Evolutionary conservation across 2,797 vertebrate species (phyloP).

Genomic region (Clangula hyemalis): DNA sequence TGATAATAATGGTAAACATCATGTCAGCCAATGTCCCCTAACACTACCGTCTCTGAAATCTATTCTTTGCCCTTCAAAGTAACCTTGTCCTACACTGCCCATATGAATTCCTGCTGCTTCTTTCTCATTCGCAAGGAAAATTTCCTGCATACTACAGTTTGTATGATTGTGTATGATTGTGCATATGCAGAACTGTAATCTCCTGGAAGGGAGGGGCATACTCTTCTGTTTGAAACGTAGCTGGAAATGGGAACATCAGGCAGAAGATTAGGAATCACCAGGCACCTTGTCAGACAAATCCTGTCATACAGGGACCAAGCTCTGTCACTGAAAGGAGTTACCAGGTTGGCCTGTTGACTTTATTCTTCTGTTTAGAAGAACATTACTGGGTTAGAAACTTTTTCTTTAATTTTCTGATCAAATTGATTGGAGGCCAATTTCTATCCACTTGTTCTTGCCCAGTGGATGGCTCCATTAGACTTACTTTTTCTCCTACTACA

Average conservation of each 20-base stretch:
- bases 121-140: neutral
- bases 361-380: neutral
- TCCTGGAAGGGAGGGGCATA: neutral
- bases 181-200: neutral
- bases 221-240: neutral
- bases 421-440: neutral
- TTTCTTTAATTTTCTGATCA: neutral
- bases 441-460: neutral
- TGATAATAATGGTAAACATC: neutral
- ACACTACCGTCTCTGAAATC: neutral
- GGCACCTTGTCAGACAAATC: neutral
- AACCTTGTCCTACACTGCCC: neutral
- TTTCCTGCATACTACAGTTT: neutral
- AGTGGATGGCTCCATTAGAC: neutral
- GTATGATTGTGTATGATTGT: neutral
- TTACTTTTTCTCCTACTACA: neutral
- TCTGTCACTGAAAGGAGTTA: neutral
- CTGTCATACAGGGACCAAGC: fast-evolving
- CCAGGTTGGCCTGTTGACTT: neutral
- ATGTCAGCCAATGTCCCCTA: neutral
- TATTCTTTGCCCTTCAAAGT: neutral
- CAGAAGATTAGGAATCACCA: neutral
- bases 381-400: neutral
- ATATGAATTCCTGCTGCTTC: neutral
- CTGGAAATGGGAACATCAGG: neutral